Base-by-base conservation (phyloP, 2,888 invertebrate species). In the Sphaeridia pumilis region DNA sequence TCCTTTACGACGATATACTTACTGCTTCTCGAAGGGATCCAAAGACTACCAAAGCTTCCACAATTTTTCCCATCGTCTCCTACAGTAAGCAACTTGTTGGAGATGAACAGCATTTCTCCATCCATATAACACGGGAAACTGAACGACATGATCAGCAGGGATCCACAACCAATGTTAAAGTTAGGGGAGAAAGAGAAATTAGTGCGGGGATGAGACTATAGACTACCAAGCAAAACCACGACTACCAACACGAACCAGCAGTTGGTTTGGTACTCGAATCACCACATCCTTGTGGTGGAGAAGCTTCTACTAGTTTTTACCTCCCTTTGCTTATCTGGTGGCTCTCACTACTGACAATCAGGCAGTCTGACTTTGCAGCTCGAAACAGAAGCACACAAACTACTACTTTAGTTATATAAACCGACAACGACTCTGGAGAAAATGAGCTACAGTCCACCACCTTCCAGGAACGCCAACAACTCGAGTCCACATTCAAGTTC, bases 341-440 rank as follows among this genome's bases (percentile, higher is more conserved):
- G 38, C 38, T 17, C n/a, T n/a, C 36, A 25, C 46, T 41, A 52
- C 41, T 28, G 25, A 27, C 38, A 41, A 38, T 41, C 36, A 25
- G 38, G 26, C 52, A 52, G 52, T 52, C 46, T 41, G 46, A 46
- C 27, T 52, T 28, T 25, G 28, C 46, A 52, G 46, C 27, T 38
- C 35, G 46, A 46, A 46, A 52, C 52, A 45, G 52, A 52, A 52
- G 52, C 52, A 52, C 46, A 52, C 46, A 46, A 52, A 52, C 46
- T 52, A n/a, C n/a, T n/a, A n/a, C n/a, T n/a, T n/a, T n/a, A n/a
- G n/a, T n/a, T n/a, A n/a, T n/a, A n/a, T n/a, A n/a, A n/a, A n/a
- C n/a, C n/a, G n/a, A n/a, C n/a, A n/a, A n/a, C n/a, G n/a, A n/a
- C n/a, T n/a, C n/a, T n/a, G n/a, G n/a, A n/a, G n/a, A n/a, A n/a